Base-by-base conservation (phyloP, 2,797 vertebrate species). In the Rhincodon typus region DNA sequence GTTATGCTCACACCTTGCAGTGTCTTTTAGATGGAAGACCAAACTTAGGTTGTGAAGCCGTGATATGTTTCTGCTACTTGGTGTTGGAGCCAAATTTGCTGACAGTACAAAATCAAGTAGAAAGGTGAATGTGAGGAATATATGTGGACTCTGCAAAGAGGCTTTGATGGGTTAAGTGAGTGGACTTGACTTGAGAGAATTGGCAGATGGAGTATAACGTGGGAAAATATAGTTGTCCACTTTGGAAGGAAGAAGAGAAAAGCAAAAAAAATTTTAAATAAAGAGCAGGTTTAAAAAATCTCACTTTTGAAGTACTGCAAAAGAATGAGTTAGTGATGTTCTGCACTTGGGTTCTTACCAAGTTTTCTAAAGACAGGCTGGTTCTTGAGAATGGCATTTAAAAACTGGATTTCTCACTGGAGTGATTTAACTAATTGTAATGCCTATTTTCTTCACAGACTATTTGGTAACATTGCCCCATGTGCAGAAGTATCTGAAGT, bases 401-500 rank as follows among this genome's bases (percentile, higher is more conserved):
- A 93, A 93, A 93, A n/a, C 38, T 69, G 1, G n/a, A 93, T 79
- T 53, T 77, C 94, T 19, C 42, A 72, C 70, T n/a, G 50, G 34
- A 66, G 38, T 42, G 8, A 62, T 91, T 69, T 74, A 57, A 74
- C 50, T 70, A 94, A 30, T 50, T n/a, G 62, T 19, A 15, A n/a
- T 53, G 30, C 46, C 53, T 62, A 90, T 27, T 50, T 96, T 34
- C 4, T 84, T 87, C 62, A 42, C 97, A 99, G 99, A 99, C 97
- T 97, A 99, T 97, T 98, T 99, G 96, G 97, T 97, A 95, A 99
- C 97, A 1, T 97, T 99, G 86, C 98, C 98, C 53, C 99, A 99
- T 5, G 98, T 99, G 96, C 99, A 99, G 96, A 99, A 99, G 96
- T 99, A 99, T 97, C 97, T 99, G 96, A 98, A 98, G 97, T 99